These are phyloP conservation scores for Anhinga anhinga DNA, from an alignment of 2,113 vertebrate genomes.

Conservation along the genomic window DNA sequence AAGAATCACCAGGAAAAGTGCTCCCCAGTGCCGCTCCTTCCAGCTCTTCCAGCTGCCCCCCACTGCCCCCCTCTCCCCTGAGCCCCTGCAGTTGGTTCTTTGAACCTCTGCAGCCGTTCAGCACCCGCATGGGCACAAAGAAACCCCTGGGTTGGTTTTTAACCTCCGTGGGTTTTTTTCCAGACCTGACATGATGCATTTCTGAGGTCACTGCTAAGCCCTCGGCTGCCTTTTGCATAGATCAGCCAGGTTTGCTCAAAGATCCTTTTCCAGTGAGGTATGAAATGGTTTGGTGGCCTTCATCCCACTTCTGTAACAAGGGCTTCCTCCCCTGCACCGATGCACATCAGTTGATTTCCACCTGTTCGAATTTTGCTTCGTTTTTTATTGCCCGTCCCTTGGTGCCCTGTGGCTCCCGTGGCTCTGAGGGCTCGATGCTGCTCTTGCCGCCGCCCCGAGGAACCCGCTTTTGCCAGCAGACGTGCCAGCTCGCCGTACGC, in stretches of 20 bases:
- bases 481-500: fast-evolving
- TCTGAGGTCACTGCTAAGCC: fast-evolving
- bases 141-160: fast-evolving
- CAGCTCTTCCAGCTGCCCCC: background rate
- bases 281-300: fast-evolving
- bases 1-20: fast-evolving
- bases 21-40: fast-evolving
- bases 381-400: background rate
- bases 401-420: fast-evolving
- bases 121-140: fast-evolving
- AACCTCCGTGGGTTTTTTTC: fast-evolving
- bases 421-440: background rate
- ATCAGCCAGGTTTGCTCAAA: background rate
- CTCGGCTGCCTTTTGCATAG: fast-evolving
- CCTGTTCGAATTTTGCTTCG: too few relatives aligned
- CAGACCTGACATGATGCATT: background rate
- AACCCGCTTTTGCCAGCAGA: fast-evolving
- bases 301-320: fast-evolving
- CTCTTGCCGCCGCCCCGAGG: fast-evolving
- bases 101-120: fast-evolving
- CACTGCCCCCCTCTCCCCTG: fast-evolving
- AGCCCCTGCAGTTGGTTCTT: fast-evolving
- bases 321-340: background rate
- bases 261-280: background rate
- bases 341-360: fast-evolving